Conservation (phyloP, 1,140 invertebrate genomes). For the Brachystomella parvula region DNA sequence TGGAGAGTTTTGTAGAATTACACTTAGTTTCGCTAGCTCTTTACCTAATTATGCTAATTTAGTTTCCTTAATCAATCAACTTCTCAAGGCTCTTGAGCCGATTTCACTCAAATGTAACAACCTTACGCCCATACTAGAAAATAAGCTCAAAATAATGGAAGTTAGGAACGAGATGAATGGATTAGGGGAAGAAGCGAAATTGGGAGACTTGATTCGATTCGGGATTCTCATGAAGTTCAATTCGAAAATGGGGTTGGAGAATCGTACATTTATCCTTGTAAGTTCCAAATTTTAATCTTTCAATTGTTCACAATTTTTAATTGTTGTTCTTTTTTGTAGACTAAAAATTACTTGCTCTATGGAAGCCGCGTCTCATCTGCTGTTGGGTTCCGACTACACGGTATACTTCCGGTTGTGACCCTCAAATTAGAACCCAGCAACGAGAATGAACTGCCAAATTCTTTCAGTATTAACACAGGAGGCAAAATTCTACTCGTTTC, state of each 20-base stretch:
- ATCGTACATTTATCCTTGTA: conserved; percentile 36
- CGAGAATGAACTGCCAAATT: conserved; percentile 1
- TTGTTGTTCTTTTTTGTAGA: conserved; percentile 11
- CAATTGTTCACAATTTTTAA: not conserved
- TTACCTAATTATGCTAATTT: not conserved
- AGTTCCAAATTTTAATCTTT: conserved; percentile 14
- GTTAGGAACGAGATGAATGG: not conserved
- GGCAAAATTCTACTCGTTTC: conserved; percentile 3
- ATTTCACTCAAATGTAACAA: not conserved
- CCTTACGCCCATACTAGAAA: not conserved
- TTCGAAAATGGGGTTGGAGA: conserved; percentile 29
- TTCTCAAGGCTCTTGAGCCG: not conserved
- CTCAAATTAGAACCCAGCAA: not conserved
- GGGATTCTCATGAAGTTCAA: conserved; percentile 36
- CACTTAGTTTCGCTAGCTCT: not conserved
- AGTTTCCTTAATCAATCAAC: not conserved
- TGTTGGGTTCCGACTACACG: conserved; percentile 33
- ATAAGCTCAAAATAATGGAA: not conserved
- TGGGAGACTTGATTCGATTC: conserved; percentile 5
- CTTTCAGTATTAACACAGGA: not conserved
- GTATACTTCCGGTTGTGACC: conserved; percentile 13
- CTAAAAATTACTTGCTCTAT: conserved; percentile 28
- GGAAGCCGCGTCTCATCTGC: conserved; percentile 27
- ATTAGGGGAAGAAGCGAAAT: not conserved
- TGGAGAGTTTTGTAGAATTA: not conserved